Percentiles rank a stretch among this genome's conserved stretches.
Evolutionary conservation across 2,797 vertebrate species (phyloP).

Genomic region (Argya squamiceps): DNA sequence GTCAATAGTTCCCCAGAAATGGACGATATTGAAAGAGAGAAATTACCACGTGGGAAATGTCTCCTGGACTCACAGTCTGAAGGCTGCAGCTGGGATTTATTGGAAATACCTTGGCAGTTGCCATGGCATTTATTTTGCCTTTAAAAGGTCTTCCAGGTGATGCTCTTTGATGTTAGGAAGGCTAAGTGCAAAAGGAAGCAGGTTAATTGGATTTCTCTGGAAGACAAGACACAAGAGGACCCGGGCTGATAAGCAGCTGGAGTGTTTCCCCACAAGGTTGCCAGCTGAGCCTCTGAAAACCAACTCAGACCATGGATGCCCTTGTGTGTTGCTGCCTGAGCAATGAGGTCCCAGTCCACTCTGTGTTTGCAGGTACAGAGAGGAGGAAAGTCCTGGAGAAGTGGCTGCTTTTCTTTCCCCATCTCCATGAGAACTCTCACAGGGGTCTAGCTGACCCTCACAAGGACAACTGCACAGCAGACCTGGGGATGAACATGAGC

Average conservation of each 20-base stretch:
- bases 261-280: background rate
- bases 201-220: constrained; percentile 32
- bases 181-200: constrained; percentile 20
- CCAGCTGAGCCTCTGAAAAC: background rate
- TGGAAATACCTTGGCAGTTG: constrained; percentile 23
- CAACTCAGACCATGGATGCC: fast-evolving
- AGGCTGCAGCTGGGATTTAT: background rate
- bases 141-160: constrained; percentile 31
- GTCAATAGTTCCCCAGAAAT: background rate
- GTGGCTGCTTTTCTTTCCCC: background rate
- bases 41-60: background rate
- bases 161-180: background rate
- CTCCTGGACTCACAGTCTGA: background rate
- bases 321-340: background rate
- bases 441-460: background rate
- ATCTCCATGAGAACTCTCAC: background rate
- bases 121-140: constrained; percentile 19
- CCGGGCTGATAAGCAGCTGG: background rate
- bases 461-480: background rate
- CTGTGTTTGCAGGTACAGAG: background rate
- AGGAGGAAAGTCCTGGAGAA: background rate
- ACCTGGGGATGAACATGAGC: fast-evolving
- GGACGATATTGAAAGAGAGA: background rate
- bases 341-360: background rate
- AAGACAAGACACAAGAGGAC: background rate